Evolutionary conservation across 1,140 invertebrate species (phyloP).

Genomic region (Campoletis sonorensis): DNA sequence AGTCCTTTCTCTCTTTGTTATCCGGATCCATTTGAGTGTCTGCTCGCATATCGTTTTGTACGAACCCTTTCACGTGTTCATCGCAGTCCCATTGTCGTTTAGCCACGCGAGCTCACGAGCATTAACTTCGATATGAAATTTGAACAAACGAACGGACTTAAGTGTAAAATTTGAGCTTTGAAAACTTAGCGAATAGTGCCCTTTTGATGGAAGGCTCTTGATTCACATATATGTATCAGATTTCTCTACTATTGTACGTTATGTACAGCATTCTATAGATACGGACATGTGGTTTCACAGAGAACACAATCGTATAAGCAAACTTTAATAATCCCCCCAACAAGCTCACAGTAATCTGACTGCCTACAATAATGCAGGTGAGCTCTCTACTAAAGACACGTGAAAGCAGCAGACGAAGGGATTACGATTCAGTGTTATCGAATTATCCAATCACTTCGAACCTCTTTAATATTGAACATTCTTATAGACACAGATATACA

Average conservation of each 20-base stretch:
- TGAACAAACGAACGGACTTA: not conserved
- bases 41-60: slow-evolving; percentile 10
- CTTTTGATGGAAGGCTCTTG: not conserved
- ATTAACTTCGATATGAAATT: not conserved
- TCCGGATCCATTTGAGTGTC: not conserved
- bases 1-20: not conserved
- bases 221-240: not conserved
- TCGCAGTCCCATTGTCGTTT: not conserved
- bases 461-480: not conserved
- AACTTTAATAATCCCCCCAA: slow-evolving; percentile 37
- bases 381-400: not conserved
- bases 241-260: not conserved
- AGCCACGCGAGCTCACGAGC: slow-evolving; percentile 1
- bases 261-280: not conserved
- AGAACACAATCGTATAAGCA: slow-evolving; percentile 11
- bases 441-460: slow-evolving; percentile 14
- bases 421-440: slow-evolving; percentile 7
- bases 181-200: not conserved
- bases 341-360: slow-evolving; percentile 31
- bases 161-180: not conserved
- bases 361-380: not conserved
- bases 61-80: slow-evolving; percentile 26
- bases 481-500: not conserved
- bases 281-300: not conserved
- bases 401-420: slow-evolving; percentile 31